phyloP scores from a whole-genome alignment of 2,797 vertebrate genomes.

The Sebastes miniatus region DNA sequence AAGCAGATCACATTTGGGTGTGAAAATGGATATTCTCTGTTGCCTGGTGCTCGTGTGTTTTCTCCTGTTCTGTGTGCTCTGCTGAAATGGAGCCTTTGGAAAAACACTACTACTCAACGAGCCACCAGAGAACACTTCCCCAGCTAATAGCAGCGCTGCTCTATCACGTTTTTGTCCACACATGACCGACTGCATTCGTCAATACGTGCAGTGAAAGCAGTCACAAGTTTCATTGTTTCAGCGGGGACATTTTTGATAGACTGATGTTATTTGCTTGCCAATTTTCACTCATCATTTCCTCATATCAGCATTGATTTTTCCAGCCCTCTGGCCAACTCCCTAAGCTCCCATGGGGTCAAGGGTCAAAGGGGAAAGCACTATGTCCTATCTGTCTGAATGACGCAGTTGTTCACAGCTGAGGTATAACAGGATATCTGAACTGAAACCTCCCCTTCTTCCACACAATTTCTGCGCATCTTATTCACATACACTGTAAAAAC shows the following conservation, averaged over 20 bases:
- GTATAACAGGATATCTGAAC: neutral
- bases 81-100: conserved; percentile 27
- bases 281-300: conserved; percentile 58
- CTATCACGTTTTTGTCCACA: conserved; percentile 42
- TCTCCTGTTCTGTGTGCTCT: neutral
- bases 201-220: conserved; percentile 45
- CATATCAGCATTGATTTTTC: conserved; percentile 66
- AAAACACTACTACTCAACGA: conserved; percentile 25
- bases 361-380: conserved; percentile 44
- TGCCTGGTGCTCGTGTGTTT: conserved; percentile 1
- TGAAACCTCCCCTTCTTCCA: neutral
- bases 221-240: conserved; percentile 50
- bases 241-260: conserved; percentile 62
- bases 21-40: conserved; percentile 44
- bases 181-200: conserved; percentile 37
- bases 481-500: neutral
- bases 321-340: neutral
- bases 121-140: conserved; percentile 32
- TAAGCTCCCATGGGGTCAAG: conserved; percentile 26
- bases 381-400: conserved; percentile 17
- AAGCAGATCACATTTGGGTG: conserved; percentile 50
- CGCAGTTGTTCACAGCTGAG: conserved; percentile 1
- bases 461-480: neutral
- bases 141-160: conserved; percentile 19
- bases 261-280: conserved; percentile 56